Evolutionary conservation across 2,888 invertebrate species (phyloP).

Genomic region (Phengaris alcon): DNA sequence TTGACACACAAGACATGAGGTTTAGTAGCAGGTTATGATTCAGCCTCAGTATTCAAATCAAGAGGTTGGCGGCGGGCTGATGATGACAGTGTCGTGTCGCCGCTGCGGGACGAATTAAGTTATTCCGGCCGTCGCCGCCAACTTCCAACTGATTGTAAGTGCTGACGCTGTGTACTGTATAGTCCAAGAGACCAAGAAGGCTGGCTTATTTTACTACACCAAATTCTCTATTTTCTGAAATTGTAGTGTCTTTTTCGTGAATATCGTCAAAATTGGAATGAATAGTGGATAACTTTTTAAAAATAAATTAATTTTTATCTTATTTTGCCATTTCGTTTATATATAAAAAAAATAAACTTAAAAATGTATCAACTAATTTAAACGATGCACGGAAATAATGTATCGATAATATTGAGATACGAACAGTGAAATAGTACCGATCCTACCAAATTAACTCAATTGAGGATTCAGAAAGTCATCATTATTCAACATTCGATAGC

Average conservation of each 20-base stretch:
- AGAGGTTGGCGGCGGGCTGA: not conserved
- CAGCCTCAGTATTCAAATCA: not conserved
- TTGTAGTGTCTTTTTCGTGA: too few species aligned
- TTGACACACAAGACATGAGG: too few species aligned
- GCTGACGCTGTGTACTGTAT: not conserved
- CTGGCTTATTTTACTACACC: too few species aligned
- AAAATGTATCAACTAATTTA: not conserved
- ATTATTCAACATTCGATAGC: slow-evolving; percentile 4
- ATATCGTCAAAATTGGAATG: too few species aligned
- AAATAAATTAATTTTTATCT: too few species aligned
- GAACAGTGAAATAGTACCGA: not conserved
- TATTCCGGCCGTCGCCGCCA: slow-evolving; percentile 13
- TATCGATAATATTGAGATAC: not conserved
- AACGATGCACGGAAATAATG: not conserved
- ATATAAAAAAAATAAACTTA: too few species aligned
- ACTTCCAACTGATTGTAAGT: slow-evolving; percentile 22
- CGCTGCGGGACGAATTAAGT: slow-evolving; percentile 8
- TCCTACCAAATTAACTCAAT: slow-evolving; percentile 16
- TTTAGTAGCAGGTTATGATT: too few species aligned
- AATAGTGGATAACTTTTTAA: too few species aligned
- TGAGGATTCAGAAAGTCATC: slow-evolving; percentile 8
- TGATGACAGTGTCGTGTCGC: not conserved
- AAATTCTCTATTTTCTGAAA: too few species aligned
- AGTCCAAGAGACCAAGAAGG: not conserved
- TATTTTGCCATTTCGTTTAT: too few species aligned